Evolutionary conservation across 2,113 vertebrate species (phyloP).

Genomic region (Hippocampus comes): DNA sequence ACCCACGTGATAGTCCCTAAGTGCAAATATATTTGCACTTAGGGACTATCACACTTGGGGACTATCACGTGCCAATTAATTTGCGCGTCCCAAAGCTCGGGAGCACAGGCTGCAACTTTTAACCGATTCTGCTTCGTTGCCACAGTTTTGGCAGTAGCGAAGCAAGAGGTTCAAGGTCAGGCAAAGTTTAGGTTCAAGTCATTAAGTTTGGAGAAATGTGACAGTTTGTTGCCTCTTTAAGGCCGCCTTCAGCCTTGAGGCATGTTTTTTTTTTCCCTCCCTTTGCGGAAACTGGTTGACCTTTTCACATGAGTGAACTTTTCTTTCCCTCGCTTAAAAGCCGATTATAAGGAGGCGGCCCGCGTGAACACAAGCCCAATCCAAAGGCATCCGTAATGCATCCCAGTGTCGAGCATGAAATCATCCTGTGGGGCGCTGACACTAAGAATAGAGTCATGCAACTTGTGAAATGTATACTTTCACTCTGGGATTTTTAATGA

Average conservation of each 20-base stretch:
- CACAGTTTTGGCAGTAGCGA: not conserved
- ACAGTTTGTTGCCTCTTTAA: not conserved
- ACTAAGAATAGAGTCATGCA: constrained; percentile 2
- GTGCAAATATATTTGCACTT: too few species aligned
- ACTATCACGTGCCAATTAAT: not conserved
- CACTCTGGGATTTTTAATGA: constrained; percentile 1
- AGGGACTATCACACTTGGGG: too few species aligned
- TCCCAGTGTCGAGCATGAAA: not conserved
- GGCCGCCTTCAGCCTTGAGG: not conserved
- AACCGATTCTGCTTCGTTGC: not conserved
- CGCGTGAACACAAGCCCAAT: not conserved
- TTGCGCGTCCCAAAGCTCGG: too few species aligned
- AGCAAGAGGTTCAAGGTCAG: not conserved
- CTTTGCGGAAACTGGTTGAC: not conserved
- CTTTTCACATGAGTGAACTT: not conserved
- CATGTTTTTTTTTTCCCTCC: not conserved
- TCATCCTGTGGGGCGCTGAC: not conserved
- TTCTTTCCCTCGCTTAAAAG: not conserved
- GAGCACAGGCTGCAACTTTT: not conserved
- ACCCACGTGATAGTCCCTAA: not conserved
- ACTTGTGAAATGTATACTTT: constrained; percentile 9
- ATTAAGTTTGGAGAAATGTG: not conserved
- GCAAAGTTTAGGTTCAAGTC: not conserved
- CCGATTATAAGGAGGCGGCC: constrained; percentile 1
- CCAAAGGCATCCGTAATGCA: not conserved